phyloP scores from a whole-genome alignment of 2,113 vertebrate genomes.

The Harpagus bidentatus region DNA sequence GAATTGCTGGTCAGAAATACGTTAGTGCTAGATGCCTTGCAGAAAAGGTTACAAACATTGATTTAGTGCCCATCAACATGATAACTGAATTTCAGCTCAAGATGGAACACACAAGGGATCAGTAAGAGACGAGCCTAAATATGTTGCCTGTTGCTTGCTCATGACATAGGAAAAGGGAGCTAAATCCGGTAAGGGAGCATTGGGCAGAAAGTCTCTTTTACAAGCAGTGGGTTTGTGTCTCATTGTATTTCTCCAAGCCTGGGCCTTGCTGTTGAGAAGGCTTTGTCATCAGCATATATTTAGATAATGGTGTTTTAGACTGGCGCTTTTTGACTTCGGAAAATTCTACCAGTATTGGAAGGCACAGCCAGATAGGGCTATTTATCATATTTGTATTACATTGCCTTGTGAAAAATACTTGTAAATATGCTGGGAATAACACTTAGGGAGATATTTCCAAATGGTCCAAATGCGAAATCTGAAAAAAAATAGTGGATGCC shows the following conservation, averaged over 20 bases:
- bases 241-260: not conserved
- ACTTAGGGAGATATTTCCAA: slow-evolving; percentile 19
- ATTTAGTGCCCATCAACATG: not conserved
- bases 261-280: not conserved
- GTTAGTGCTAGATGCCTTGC: not conserved
- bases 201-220: not conserved
- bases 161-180: not conserved
- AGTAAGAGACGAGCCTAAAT: not conserved
- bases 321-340: not conserved
- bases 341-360: not conserved
- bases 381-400: not conserved
- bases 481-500: not conserved
- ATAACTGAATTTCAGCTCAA: not conserved
- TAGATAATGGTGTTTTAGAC: not conserved
- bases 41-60: not conserved
- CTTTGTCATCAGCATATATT: not conserved
- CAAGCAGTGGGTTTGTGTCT: not conserved
- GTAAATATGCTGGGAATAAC: slow-evolving; percentile 19
- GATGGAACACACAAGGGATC: not conserved
- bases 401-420: not conserved
- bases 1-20: not conserved
- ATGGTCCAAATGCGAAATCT: not conserved
- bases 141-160: not conserved
- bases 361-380: not conserved
- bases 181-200: not conserved